Percentiles rank a stretch among this genome's conserved stretches.
Evolutionary conservation across 2,888 invertebrate species (phyloP).

Genomic region (Chrysolina americana): DNA sequence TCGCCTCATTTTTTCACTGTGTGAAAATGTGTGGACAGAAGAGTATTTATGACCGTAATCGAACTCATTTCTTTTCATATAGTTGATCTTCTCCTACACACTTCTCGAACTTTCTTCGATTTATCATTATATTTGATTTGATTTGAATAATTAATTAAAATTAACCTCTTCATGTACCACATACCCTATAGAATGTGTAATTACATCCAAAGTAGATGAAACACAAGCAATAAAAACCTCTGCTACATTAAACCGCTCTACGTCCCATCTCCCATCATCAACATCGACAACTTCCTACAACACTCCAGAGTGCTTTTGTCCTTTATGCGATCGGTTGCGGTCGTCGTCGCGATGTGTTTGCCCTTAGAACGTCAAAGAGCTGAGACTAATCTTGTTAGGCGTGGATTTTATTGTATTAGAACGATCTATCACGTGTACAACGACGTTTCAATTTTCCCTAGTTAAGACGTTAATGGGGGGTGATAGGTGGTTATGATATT

Average conservation of each 20-base stretch:
- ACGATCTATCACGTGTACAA: constrained; percentile 45
- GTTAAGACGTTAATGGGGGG: constrained; percentile 41
- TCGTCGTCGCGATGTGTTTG: constrained; percentile 30
- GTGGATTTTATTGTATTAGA: constrained; percentile 53
- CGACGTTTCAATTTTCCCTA: constrained; percentile 45
- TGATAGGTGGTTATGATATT: constrained; percentile 10
- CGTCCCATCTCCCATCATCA: constrained; percentile 11
- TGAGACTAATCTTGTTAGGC: constrained; percentile 54
- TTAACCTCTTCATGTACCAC: too few relatives aligned
- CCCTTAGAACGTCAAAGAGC: constrained; percentile 50
- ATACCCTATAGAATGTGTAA: not conserved
- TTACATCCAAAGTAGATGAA: not conserved
- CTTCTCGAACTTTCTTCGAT: too few relatives aligned
- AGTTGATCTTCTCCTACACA: too few relatives aligned
- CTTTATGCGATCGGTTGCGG: constrained; percentile 32
- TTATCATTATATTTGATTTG: too few relatives aligned
- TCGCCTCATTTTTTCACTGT: too few relatives aligned
- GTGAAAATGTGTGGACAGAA: too few relatives aligned
- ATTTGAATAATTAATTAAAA: too few relatives aligned
- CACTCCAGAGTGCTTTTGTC: constrained; percentile 31
- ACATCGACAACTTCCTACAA: constrained; percentile 20
- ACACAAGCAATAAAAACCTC: not conserved
- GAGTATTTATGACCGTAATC: too few relatives aligned
- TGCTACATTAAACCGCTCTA: not conserved
- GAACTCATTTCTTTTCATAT: too few relatives aligned